Conservation (phyloP, 2,888 invertebrate species). For the Chrysomela aeneicollis region DNA sequence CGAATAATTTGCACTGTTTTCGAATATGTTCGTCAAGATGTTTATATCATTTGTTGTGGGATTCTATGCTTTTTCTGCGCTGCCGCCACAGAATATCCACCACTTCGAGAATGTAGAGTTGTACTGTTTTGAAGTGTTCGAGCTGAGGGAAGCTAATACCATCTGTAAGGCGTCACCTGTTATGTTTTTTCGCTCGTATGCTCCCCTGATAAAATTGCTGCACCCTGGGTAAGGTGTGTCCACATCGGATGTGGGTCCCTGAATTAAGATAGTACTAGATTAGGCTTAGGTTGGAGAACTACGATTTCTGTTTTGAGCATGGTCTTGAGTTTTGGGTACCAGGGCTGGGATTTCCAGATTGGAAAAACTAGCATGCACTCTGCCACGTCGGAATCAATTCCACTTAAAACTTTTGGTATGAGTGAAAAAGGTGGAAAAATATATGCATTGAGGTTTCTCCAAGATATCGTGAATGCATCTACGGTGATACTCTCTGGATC, state of each 20-base stretch:
- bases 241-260: conserved; percentile 14
- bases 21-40: neutral
- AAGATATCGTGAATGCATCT: conserved; percentile 14
- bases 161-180: neutral
- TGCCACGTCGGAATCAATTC: conserved; percentile 4
- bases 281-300: neutral
- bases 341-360: conserved; percentile 15
- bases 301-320: neutral
- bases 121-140: neutral
- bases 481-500: conserved; percentile 4
- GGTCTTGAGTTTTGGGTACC: no score
- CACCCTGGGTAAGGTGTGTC: conserved; percentile 21
- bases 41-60: no score
- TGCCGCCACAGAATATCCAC: neutral
- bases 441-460: neutral
- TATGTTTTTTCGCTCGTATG: neutral
- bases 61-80: neutral
- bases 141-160: neutral
- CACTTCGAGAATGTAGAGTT: neutral
- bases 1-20: neutral
- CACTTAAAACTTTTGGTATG: conserved; percentile 9
- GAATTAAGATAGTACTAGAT: conserved; percentile 19
- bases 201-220: conserved; percentile 18
- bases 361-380: conserved; percentile 18
- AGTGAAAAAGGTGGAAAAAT: conserved; percentile 1